Evolutionary conservation across 2,888 invertebrate genomes (phyloP).

Genomic region (Scaptodrosophila latifasciaeformis): DNA sequence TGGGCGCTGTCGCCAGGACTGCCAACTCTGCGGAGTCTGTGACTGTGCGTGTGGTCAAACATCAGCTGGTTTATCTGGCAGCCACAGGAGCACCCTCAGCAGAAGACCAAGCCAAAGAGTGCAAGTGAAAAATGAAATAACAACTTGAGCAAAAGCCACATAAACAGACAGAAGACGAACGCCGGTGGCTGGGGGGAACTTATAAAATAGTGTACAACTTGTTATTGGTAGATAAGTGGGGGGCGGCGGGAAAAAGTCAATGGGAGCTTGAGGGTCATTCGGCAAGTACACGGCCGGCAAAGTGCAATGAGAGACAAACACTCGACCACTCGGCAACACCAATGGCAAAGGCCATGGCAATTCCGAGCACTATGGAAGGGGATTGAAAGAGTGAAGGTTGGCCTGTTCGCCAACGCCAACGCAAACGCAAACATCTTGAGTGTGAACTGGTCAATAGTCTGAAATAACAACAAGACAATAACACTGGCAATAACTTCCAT

Average conservation of each 20-base stretch:
- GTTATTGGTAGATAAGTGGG: too few relatives aligned
- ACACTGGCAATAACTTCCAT: slow-evolving; percentile 59
- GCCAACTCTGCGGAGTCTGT: too few relatives aligned
- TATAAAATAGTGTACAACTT: background rate
- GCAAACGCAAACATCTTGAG: slow-evolving; percentile 56
- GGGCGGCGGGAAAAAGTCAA: slow-evolving; percentile 17
- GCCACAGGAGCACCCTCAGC: background rate
- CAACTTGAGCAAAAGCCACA: slow-evolving; percentile 49
- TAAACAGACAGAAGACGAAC: background rate
- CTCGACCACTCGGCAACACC: background rate
- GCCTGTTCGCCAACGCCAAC: slow-evolving; percentile 2
- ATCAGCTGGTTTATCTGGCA: slow-evolving; percentile 47
- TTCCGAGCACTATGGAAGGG: background rate
- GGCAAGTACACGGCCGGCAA: slow-evolving; percentile 17
- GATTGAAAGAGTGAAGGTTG: background rate
- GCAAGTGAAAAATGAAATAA: slow-evolving; percentile 62
- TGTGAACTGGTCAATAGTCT: slow-evolving; percentile 64
- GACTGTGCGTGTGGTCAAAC: slow-evolving; percentile 43
- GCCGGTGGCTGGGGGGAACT: background rate
- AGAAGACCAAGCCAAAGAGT: slow-evolving; percentile 17
- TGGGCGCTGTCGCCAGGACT: slow-evolving; percentile 11
- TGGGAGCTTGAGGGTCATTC: background rate
- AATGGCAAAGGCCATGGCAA: background rate
- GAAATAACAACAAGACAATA: slow-evolving; percentile 65
- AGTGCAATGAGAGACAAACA: slow-evolving; percentile 8